Conservation (phyloP, 2,797 vertebrate species). For the Otus scops region DNA sequence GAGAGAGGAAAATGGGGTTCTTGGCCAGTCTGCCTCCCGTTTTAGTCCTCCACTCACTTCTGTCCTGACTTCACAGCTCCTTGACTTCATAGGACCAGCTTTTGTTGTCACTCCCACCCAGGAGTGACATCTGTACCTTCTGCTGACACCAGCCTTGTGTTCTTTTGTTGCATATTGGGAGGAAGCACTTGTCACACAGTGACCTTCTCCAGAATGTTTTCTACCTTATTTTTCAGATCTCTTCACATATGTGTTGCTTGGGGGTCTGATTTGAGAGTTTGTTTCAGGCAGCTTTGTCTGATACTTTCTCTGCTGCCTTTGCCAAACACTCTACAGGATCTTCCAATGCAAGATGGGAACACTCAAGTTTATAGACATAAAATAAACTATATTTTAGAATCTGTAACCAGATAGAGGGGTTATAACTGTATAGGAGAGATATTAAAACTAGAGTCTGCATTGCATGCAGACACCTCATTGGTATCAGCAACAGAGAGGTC, state of each 20-base stretch:
- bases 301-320: background rate
- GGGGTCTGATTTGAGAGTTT: background rate
- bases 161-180: background rate
- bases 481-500: background rate
- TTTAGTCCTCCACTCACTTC: background rate
- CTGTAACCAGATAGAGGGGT: background rate
- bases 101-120: fast-evolving
- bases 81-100: background rate
- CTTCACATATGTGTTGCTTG: fast-evolving
- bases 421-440: background rate
- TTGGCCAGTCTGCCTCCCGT: background rate
- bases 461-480: fast-evolving
- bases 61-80: background rate
- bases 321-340: background rate
- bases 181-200: background rate
- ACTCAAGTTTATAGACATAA: background rate
- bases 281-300: fast-evolving
- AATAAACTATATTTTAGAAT: background rate
- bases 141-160: background rate
- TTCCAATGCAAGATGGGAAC: background rate
- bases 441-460: background rate
- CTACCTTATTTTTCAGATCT: background rate
- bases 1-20: background rate
- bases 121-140: background rate
- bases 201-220: background rate